Evolutionary conservation across 2,888 invertebrate genomes (phyloP).

Genomic region (Parnassius apollo): DNA sequence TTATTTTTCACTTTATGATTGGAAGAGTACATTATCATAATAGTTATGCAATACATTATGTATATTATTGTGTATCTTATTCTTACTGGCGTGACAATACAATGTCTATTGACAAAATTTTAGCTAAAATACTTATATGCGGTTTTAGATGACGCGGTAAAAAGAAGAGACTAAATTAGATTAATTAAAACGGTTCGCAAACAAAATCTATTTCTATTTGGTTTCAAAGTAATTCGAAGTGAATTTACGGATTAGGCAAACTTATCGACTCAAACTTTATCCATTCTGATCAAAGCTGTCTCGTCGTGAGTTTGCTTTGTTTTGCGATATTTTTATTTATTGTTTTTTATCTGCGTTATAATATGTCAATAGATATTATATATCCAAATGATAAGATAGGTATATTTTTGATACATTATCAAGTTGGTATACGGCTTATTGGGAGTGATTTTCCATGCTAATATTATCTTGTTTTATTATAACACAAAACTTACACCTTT

Average conservation of each 20-base stretch:
- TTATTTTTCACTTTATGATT: too few relatives aligned
- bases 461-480: background rate
- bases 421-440: constrained; percentile 3
- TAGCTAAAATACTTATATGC: background rate
- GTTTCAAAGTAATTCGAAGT: constrained; percentile 8
- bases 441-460: constrained; percentile 17
- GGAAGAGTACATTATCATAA: too few relatives aligned
- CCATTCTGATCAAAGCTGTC: constrained; percentile 5
- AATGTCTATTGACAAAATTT: background rate
- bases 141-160: background rate
- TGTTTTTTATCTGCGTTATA: constrained; percentile 12
- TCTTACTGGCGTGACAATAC: too few relatives aligned
- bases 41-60: too few relatives aligned
- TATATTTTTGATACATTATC: constrained; percentile 3
- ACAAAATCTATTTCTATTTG: constrained; percentile 3
- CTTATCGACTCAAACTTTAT: constrained; percentile 7
- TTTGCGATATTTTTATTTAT: constrained; percentile 16
- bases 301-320: constrained; percentile 9
- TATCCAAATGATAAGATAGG: constrained; percentile 15
- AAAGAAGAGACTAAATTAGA: background rate
- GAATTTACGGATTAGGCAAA: background rate
- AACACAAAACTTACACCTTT: too few relatives aligned
- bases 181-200: too few relatives aligned
- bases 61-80: too few relatives aligned
- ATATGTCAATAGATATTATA: too few relatives aligned